These are phyloP conservation scores for Barnardius zonarius DNA, from an alignment of 2,113 vertebrate genomes.

Conservation along the genomic window DNA sequence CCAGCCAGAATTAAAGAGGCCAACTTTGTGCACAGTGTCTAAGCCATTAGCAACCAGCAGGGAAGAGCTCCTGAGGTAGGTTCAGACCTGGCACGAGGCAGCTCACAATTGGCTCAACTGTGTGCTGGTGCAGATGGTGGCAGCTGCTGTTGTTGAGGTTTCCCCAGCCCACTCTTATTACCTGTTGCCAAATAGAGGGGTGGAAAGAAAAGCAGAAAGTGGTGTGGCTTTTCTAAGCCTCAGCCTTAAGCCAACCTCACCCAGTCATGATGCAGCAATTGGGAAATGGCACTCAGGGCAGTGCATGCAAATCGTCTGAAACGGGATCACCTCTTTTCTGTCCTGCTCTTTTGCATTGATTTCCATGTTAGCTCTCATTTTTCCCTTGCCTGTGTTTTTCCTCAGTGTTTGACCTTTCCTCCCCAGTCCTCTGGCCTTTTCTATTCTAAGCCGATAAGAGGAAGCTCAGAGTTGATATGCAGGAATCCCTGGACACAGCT, in stretches of 20 bases:
- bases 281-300: not conserved
- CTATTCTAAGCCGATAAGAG: slow-evolving; percentile 46
- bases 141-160: not conserved
- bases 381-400: slow-evolving; percentile 39
- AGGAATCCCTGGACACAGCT: slow-evolving; percentile 47
- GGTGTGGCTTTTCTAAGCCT: not conserved
- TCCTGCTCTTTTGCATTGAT: slow-evolving; percentile 23
- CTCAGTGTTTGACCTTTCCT: slow-evolving; percentile 45
- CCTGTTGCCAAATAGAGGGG: not conserved
- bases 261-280: not conserved
- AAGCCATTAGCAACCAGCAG: not conserved
- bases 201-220: not conserved
- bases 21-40: not conserved
- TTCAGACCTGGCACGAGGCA: not conserved
- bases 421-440: slow-evolving; percentile 5
- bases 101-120: not conserved
- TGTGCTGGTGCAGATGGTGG: not conserved
- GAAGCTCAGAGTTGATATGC: slow-evolving; percentile 55
- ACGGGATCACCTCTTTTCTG: not conserved
- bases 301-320: not conserved
- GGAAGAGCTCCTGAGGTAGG: not conserved
- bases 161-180: not conserved
- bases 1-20: not conserved
- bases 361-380: slow-evolving; percentile 38
- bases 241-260: not conserved